Conservation (phyloP, 2,113 vertebrate species). For the Dendropsophus ebraccatus region DNA sequence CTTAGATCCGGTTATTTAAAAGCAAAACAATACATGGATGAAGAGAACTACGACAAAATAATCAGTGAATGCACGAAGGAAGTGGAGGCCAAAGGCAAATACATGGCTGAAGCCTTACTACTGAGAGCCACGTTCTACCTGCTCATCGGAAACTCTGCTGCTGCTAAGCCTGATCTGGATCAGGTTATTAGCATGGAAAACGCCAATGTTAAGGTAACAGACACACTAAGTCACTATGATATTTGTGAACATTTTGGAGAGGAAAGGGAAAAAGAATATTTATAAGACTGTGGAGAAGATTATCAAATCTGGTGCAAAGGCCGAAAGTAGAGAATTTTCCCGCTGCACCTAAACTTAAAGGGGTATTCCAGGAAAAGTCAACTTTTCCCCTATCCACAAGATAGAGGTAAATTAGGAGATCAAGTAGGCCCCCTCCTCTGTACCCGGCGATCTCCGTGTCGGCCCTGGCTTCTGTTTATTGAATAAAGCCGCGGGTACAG, state of each 20-base stretch:
- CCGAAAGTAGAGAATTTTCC: no score
- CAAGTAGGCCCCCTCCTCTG: no score
- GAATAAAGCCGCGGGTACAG: no score
- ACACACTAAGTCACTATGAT: no score
- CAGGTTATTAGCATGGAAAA: conserved; percentile 92
- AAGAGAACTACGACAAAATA: conserved; percentile 99
- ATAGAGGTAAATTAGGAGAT: no score
- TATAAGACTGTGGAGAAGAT: no score
- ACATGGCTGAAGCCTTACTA: conserved; percentile 91
- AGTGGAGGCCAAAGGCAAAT: conserved; percentile 88
- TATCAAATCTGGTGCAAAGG: no score
- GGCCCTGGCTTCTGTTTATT: no score
- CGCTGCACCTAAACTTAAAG: no score
- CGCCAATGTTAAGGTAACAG: conserved; percentile 90
- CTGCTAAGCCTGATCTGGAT: conserved; percentile 94
- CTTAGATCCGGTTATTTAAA: conserved; percentile 90
- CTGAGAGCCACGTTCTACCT: conserved; percentile 96
- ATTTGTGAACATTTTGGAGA: neutral
- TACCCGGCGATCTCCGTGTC: no score
- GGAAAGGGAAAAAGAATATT: neutral
- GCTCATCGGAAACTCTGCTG: conserved; percentile 92
- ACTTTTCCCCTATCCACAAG: no score
- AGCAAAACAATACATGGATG: conserved; percentile 98
- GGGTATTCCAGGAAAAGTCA: no score
- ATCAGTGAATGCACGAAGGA: conserved; percentile 98